Evolutionary conservation across 1,140 invertebrate species (phyloP).

Genomic region (Drosophila guanche): DNA sequence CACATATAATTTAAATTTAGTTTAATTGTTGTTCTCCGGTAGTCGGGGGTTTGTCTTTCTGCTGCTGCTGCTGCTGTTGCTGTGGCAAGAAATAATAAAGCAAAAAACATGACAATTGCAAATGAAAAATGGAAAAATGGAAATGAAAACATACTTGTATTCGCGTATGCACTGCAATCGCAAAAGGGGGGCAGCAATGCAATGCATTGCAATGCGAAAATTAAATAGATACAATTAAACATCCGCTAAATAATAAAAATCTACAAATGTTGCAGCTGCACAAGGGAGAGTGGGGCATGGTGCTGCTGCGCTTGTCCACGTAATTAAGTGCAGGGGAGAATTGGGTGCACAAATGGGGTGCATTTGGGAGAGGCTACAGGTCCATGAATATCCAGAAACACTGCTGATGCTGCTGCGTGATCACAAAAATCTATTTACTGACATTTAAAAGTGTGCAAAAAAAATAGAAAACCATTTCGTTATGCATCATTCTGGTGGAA

Average conservation of each 20-base stretch:
- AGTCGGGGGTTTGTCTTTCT: conserved; percentile 32
- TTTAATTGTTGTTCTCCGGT: conserved; percentile 83
- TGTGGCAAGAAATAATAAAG: conserved; percentile 63
- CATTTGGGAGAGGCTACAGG: no score
- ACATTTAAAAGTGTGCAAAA: neutral
- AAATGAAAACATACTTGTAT: conserved; percentile 53
- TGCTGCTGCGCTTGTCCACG: conserved; percentile 12
- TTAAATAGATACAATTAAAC: conserved; percentile 83
- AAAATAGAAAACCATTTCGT: neutral
- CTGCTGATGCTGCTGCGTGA: no score
- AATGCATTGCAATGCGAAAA: conserved; percentile 63
- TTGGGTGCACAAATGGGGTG: neutral
- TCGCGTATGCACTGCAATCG: conserved; percentile 17
- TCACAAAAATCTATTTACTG: neutral
- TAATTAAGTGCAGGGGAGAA: conserved; percentile 47
- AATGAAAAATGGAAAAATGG: conserved; percentile 48
- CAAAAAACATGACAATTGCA: conserved; percentile 70
- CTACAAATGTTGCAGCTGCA: conserved; percentile 60
- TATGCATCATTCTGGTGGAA: conserved; percentile 13
- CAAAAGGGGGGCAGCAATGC: conserved; percentile 30
- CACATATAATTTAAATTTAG: conserved; percentile 83
- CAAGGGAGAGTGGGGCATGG: conserved; percentile 18
- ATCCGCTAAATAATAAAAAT: conserved; percentile 82
- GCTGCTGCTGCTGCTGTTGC: conserved; percentile 22
- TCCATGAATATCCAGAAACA: no score